Conservation (phyloP, 2,888 invertebrate genomes). For the Bombylius discolor region DNA sequence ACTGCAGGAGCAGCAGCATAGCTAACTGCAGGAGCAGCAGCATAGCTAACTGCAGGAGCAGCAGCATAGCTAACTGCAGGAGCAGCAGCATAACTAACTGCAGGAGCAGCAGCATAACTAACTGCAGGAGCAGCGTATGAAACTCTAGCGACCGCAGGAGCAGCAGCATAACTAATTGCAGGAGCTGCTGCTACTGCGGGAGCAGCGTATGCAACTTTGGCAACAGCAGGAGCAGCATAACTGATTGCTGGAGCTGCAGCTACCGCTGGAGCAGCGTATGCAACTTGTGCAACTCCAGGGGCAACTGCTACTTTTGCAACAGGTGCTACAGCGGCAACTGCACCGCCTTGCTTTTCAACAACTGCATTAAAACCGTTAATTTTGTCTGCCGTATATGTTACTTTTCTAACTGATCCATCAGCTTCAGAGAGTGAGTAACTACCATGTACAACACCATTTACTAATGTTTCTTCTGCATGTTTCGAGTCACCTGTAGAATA, state of each 20-base stretch:
- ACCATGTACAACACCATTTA: conserved; percentile 52
- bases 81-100: conserved; percentile 4
- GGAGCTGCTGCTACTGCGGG: conserved; percentile 8
- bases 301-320: conserved; percentile 9
- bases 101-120: conserved; percentile 26
- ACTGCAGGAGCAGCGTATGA: conserved; percentile 14
- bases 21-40: conserved; percentile 20
- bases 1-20: conserved; percentile 1
- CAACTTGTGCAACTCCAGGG: conserved; percentile 11
- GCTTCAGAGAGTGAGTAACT: conserved; percentile 50
- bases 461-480: conserved; percentile 41
- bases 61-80: conserved; percentile 9
- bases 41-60: conserved; percentile 21
- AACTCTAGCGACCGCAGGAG: conserved; percentile 6
- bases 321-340: conserved; percentile 7
- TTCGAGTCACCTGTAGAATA: conserved; percentile 47
- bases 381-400: conserved; percentile 54
- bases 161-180: conserved; percentile 3
- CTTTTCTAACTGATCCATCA: conserved; percentile 48
- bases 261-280: conserved; percentile 10
- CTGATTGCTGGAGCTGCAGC: conserved; percentile 11
- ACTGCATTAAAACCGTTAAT: conserved; percentile 53
- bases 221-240: conserved; percentile 9
- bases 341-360: conserved; percentile 40
- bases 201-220: conserved; percentile 21